Conservation (phyloP, 2,797 vertebrate species). For the Mionectes olivaceus region DNA sequence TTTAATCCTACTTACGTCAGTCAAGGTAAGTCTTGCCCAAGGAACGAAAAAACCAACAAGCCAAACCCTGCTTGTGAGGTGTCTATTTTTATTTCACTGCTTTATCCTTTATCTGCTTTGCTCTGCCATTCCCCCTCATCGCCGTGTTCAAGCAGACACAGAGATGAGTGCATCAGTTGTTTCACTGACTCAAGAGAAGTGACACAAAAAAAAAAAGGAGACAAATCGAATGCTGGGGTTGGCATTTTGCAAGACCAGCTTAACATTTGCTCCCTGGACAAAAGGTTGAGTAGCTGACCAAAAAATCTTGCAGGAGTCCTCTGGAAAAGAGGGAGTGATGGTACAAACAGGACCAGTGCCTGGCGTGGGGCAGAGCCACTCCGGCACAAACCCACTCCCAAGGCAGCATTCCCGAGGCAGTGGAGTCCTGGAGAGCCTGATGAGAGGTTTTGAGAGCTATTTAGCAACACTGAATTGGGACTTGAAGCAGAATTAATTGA, state of each 20-base stretch:
- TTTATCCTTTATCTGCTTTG: background rate
- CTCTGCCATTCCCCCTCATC: background rate
- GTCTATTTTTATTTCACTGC: slow-evolving; percentile 2
- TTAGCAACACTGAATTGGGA: slow-evolving; percentile 67
- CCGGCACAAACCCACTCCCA: background rate
- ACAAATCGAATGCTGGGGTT: background rate
- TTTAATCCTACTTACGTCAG: slow-evolving; percentile 18
- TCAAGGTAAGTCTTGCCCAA: background rate
- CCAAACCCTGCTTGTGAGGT: background rate
- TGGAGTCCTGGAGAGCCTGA: background rate
- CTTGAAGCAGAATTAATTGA: slow-evolving; percentile 81
- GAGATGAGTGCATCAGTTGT: background rate
- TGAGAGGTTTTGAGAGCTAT: slow-evolving; percentile 60
- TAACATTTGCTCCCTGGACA: background rate
- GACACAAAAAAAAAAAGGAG: background rate
- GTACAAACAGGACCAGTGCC: fast-evolving
- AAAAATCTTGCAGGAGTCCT: background rate
- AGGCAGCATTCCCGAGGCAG: background rate
- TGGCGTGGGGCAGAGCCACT: background rate
- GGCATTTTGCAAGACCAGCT: background rate
- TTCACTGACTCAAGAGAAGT: background rate
- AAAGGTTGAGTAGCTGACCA: background rate
- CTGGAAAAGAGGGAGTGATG: background rate
- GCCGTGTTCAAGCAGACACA: background rate
- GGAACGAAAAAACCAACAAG: background rate